phyloP scores from a whole-genome alignment of 1,140 invertebrate species.

The Teleogryllus occipitalis region DNA sequence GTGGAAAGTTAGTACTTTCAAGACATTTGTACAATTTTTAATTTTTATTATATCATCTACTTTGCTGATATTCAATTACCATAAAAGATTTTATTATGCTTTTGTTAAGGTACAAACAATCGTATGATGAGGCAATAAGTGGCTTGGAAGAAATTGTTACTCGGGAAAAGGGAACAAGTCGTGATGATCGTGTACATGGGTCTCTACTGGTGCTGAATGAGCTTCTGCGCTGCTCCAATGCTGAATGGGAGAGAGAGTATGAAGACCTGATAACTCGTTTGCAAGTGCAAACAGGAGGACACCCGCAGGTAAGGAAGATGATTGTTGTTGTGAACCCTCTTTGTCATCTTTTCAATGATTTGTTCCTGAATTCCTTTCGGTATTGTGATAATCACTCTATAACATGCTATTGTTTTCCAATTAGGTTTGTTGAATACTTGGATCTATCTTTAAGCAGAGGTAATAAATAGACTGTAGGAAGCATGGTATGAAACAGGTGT shows the following conservation, averaged over 20 bases:
- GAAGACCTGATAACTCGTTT: slow-evolving; percentile 53
- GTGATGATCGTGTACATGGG: slow-evolving; percentile 88
- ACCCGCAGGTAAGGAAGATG: not conserved
- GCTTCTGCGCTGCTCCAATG: slow-evolving; percentile 83
- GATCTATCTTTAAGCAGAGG: too few species aligned
- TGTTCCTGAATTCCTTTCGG: too few species aligned
- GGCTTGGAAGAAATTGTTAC: slow-evolving; percentile 65
- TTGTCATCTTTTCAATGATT: too few species aligned
- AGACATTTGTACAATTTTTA: not conserved
- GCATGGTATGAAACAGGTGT: too few species aligned
- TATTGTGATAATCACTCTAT: too few species aligned
- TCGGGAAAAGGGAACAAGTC: slow-evolving; percentile 67
- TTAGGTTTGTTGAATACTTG: too few species aligned
- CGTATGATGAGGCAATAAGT: slow-evolving; percentile 78
- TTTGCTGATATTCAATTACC: too few species aligned
- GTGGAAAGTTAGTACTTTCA: not conserved
- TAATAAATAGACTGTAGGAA: too few species aligned
- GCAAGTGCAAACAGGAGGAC: slow-evolving; percentile 29
- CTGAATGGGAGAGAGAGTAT: slow-evolving; percentile 76
- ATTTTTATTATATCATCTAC: too few species aligned
- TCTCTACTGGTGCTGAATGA: slow-evolving; percentile 92
- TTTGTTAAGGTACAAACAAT: slow-evolving; percentile 57
- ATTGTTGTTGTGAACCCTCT: too few species aligned
- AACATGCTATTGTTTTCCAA: too few species aligned
- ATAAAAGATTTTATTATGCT: not conserved